Conservation (phyloP, 2,888 invertebrate species). For the Scaptomyza polygonia region DNA sequence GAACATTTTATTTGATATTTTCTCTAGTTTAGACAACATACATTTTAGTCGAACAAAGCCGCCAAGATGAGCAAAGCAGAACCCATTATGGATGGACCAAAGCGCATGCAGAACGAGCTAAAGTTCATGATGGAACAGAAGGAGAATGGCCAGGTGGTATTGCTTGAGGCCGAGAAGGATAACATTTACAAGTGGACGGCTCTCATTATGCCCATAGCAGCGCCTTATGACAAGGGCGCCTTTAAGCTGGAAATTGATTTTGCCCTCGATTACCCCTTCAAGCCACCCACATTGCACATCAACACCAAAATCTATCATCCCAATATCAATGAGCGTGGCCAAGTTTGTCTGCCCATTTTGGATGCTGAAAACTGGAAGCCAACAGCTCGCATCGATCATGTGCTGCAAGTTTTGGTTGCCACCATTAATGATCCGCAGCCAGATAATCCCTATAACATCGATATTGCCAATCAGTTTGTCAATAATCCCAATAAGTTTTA, state of each 20-base stretch:
- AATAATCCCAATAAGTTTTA: constrained; percentile 98
- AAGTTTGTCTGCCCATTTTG: constrained; percentile 98
- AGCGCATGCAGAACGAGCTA: constrained; percentile 89
- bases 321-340: constrained; percentile 99
- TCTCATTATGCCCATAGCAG: constrained; percentile 96
- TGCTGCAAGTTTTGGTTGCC: constrained; percentile 97
- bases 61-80: constrained; percentile 47
- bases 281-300: constrained; percentile 98
- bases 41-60: too few relatives aligned
- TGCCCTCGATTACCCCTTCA: constrained; percentile 99
- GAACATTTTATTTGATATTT: constrained; percentile 34
- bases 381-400: constrained; percentile 99
- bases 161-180: constrained; percentile 96
- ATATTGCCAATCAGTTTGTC: constrained; percentile 97
- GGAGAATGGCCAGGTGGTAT: constrained; percentile 91
- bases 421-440: constrained; percentile 99
- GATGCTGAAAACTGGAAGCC: constrained; percentile 99
- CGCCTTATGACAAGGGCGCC: constrained; percentile 99
- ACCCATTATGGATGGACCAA: constrained; percentile 74
- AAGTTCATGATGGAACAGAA: constrained; percentile 93
- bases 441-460: constrained; percentile 97
- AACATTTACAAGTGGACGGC: constrained; percentile 98
- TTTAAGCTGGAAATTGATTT: constrained; percentile 99
- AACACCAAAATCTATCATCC: constrained; percentile 99
- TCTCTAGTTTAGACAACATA: constrained; percentile 5